Evolutionary conservation across 2,797 vertebrate genomes (phyloP).

Genomic region (Apogon hyalosoma): DNA sequence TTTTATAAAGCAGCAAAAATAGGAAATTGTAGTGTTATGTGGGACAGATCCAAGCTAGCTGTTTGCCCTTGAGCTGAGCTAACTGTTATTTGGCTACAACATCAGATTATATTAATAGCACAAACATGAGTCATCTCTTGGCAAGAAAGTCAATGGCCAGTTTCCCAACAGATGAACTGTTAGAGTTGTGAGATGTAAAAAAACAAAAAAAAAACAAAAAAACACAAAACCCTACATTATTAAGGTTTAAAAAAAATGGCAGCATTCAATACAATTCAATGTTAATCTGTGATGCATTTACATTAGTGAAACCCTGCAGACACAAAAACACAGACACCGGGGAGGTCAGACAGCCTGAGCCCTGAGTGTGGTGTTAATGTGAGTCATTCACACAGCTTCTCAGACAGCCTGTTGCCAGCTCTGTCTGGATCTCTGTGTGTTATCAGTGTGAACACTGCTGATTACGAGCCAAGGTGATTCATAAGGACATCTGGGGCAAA

Average conservation of each 20-base stretch:
- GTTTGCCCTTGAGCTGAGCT: too few species aligned
- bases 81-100: too few species aligned
- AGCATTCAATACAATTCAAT: background rate
- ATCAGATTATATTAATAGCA: too few species aligned
- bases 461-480: constrained; percentile 63
- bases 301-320: constrained; percentile 6
- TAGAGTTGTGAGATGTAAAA: background rate
- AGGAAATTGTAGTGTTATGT: too few species aligned
- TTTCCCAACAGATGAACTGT: too few species aligned
- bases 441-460: constrained; percentile 48
- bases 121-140: too few species aligned
- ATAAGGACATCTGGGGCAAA: constrained; percentile 62
- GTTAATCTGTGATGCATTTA: constrained; percentile 2
- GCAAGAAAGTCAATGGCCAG: too few species aligned
- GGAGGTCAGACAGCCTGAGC: constrained; percentile 38
- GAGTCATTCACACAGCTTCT: constrained; percentile 48
- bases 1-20: too few species aligned
- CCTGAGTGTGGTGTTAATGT: constrained; percentile 51
- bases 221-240: too few species aligned
- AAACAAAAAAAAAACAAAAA: too few species aligned
- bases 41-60: too few species aligned
- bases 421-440: constrained; percentile 62
- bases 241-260: background rate
- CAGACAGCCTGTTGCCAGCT: constrained; percentile 41
- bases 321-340: constrained; percentile 1